Conservation (phyloP, 2,797 vertebrate genomes). For the Heterohyrax brucei region DNA sequence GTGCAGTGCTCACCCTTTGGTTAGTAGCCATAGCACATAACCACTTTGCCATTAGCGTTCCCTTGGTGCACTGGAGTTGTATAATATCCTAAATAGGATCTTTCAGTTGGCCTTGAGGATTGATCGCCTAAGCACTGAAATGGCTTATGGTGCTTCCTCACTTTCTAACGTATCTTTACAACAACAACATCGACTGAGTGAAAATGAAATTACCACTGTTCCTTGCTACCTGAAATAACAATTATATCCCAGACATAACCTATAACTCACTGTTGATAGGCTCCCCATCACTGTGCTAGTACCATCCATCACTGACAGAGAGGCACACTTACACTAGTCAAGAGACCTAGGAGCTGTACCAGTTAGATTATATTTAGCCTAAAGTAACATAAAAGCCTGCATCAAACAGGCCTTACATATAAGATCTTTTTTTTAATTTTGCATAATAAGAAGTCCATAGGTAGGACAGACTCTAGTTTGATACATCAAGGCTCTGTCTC, state of each 20-base stretch:
- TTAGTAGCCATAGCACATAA: too few relatives aligned
- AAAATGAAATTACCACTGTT: constrained; percentile 27
- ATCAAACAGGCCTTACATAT: constrained; percentile 27
- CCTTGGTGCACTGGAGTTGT: not conserved
- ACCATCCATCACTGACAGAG: not conserved
- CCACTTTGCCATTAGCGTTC: too few relatives aligned
- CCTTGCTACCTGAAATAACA: not conserved
- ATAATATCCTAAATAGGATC: constrained; percentile 20
- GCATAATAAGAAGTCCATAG: not conserved
- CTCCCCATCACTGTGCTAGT: not conserved
- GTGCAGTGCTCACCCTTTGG: too few relatives aligned
- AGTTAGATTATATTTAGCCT: not conserved
- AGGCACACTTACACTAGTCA: not conserved
- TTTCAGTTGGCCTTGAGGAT: constrained; percentile 6
- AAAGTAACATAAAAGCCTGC: constrained; percentile 38
- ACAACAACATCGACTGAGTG: not conserved
- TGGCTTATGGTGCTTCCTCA: constrained; percentile 30
- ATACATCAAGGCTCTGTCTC: not conserved
- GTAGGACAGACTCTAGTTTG: not conserved
- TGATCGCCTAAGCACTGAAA: constrained; percentile 1
- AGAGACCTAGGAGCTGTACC: not conserved
- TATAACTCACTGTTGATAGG: not conserved
- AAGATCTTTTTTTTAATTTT: not conserved
- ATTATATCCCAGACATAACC: not conserved
- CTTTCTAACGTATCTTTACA: constrained; percentile 48